A percentile compares a stretch with the other conserved stretches of the same genome.
Evolutionary conservation across 2,797 vertebrate genomes (phyloP).

Genomic region (Acrossocheilus fasciatus): DNA sequence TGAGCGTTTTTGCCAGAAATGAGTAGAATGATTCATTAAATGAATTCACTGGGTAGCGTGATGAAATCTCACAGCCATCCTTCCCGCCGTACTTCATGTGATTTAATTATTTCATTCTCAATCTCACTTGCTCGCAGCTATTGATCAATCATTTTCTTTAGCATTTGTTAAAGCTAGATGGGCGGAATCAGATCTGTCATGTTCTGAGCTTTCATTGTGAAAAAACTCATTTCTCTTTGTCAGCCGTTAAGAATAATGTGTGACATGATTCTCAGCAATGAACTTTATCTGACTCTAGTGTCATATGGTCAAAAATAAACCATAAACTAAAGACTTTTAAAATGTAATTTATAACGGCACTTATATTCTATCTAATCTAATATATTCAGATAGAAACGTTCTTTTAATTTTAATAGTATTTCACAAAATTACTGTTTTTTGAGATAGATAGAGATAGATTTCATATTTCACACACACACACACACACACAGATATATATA

Average conservation of each 20-base stretch:
- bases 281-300: not conserved
- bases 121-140: not conserved
- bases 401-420: too few species aligned
- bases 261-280: not conserved
- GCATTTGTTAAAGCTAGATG: constrained; percentile 3
- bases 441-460: too few species aligned
- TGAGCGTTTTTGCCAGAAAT: constrained; percentile 26
- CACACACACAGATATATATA: too few species aligned
- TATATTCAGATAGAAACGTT: too few species aligned
- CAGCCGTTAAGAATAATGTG: not conserved
- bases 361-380: not conserved
- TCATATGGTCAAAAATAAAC: not conserved
- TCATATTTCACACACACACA: too few species aligned
- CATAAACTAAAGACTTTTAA: not conserved
- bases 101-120: constrained; percentile 40
- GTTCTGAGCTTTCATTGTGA: not conserved
- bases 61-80: constrained; percentile 40
- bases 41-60: constrained; percentile 25
- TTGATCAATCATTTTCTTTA: constrained; percentile 1
- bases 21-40: constrained; percentile 24
- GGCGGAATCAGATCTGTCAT: not conserved
- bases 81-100: not conserved
- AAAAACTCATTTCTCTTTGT: not conserved
- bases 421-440: too few species aligned
- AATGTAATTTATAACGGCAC: not conserved